A percentile compares a stretch with the other conserved stretches of the same genome.
Conservation (phyloP, 1,140 invertebrate genomes). For the Tenebrio molitor region DNA sequence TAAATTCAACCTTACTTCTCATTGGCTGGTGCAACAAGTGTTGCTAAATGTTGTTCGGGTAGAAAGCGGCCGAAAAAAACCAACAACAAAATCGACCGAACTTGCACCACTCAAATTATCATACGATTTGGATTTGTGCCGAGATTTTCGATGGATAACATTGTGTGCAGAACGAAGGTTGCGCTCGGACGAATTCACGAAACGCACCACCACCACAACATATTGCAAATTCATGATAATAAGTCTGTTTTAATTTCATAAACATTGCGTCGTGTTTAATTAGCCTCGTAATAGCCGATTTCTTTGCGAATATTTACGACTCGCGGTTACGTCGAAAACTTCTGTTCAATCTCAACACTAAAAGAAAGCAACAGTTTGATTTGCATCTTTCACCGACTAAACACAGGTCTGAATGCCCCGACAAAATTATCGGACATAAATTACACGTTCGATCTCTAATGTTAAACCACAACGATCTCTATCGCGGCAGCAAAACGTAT, state of each 20-base stretch:
- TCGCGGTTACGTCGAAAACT: background rate
- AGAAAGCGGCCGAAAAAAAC: too few species aligned
- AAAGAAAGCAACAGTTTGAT: too few species aligned
- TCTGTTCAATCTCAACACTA: too few species aligned
- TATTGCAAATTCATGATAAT: background rate
- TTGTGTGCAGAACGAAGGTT: background rate
- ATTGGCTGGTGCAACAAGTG: too few species aligned
- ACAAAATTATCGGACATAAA: too few species aligned
- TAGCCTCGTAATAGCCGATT: conserved; percentile 27
- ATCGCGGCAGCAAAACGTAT: too few species aligned
- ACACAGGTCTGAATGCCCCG: too few species aligned
- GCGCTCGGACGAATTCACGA: background rate
- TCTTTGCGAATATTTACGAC: background rate
- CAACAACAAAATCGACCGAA: too few species aligned
- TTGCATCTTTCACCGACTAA: too few species aligned
- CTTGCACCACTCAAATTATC: background rate
- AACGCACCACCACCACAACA: background rate
- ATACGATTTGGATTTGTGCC: background rate
- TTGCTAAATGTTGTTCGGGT: background rate
- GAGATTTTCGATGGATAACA: background rate
- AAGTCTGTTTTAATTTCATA: conserved; percentile 5
- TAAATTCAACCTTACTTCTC: background rate
- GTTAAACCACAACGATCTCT: too few species aligned
- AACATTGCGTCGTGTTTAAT: conserved; percentile 7
- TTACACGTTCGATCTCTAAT: too few species aligned